phyloP scores from a whole-genome alignment of 2,888 invertebrate species.

The Cataglyphis rosenhaueri region DNA sequence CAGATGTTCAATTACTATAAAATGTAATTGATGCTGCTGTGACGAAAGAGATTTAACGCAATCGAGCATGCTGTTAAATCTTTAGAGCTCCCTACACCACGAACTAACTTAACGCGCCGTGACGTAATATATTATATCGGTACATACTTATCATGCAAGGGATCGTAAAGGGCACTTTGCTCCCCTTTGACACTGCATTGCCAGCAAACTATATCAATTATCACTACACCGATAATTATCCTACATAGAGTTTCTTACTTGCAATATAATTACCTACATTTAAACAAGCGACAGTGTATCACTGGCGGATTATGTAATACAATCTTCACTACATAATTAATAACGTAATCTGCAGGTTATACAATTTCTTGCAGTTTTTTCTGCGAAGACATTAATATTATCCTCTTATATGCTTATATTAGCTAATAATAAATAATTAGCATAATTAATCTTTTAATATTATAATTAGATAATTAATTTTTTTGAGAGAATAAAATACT shows the following conservation, averaged over 20 bases:
- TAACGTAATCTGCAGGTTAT: slow-evolving; percentile 7
- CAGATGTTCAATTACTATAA: not conserved
- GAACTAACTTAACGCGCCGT: slow-evolving; percentile 2
- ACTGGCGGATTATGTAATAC: not conserved
- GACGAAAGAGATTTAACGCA: slow-evolving; percentile 18
- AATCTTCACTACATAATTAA: slow-evolving; percentile 12
- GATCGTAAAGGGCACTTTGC: slow-evolving; percentile 34
- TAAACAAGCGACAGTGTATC: not conserved
- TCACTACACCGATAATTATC: slow-evolving; percentile 38
- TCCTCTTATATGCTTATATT: not conserved
- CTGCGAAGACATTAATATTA: not conserved
- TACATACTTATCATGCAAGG: slow-evolving; percentile 28
- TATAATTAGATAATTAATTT: not conserved
- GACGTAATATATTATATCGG: slow-evolving; percentile 34
- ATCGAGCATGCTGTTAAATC: slow-evolving; percentile 15
- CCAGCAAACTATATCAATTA: slow-evolving; percentile 30
- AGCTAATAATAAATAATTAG: not conserved
- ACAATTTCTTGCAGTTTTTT: not conserved
- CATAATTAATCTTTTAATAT: not conserved
- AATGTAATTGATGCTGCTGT: not conserved
- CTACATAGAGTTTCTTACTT: slow-evolving; percentile 10
- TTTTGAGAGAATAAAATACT: not conserved
- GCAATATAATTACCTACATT: slow-evolving; percentile 27
- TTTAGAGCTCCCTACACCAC: not conserved
- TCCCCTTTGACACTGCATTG: slow-evolving; percentile 15